Base-by-base conservation (phyloP, 2,888 invertebrate genomes). In the Stenurella melanura region DNA sequence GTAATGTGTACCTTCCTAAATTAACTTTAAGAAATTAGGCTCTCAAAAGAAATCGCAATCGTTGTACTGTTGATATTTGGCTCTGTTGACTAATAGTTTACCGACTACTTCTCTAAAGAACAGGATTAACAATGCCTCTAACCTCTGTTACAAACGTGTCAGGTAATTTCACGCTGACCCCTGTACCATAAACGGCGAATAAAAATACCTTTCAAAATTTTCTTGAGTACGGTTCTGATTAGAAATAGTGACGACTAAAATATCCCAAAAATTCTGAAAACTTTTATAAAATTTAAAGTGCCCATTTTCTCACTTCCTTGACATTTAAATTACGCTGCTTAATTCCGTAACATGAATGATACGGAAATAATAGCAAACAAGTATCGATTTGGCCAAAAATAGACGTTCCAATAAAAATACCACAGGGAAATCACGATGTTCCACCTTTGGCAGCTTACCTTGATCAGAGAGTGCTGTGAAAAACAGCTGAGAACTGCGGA, bases 401-500 rank as follows among this genome's bases (percentile, higher is more conserved):
- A 70, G 60, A 70, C 60, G 42, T 60, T 21, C 42, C 26, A 70
- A 60, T 70, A 70, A 60, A 60, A 70, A 70, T 70, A 60, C 70
- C 70, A 70, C 60, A 15, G 70, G 70, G 70, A 70, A 70, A 70
- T 70, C 42, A 60, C 70, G 42, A 70, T 11, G 60, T 60, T 70
- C 60, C 70, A 70, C 70, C 67, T 68, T 68, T 74, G 74, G 74
- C 74, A 74, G 21, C 74, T 58, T 68, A 74, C 74, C 74, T 74
- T 74, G 74, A 64, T 66, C 74, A 30, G 30, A 64, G 75, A 70
- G 75, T 57, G 75, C 60, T 19, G 69, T 77, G 80, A 76, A 83
- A 85, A 86, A 86, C 86, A 87, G 86, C 86, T 86, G 86, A 87
- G 86, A 81, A 81, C 82, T 77, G 84, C 86, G 86, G 86, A 85